Conservation (phyloP, 2,888 invertebrate genomes). For the Diplazon laetatorius region DNA sequence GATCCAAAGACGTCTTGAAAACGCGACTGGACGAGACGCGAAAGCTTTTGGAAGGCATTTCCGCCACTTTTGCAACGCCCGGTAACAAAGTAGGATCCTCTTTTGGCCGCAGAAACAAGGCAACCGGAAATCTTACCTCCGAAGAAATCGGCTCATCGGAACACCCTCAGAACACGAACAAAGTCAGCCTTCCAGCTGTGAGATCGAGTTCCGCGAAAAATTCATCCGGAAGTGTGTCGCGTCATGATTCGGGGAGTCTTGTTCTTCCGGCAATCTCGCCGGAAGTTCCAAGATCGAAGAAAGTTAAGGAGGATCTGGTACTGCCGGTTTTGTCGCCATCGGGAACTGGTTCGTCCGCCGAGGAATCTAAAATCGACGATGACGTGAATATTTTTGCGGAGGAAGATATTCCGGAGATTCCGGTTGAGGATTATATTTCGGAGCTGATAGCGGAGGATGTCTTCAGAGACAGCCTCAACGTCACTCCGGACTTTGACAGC, state of each 20-base stretch:
- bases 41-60: conserved; percentile 70
- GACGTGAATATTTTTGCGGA: conserved; percentile 11
- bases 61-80: conserved; percentile 61
- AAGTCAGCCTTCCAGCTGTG: conserved; percentile 75
- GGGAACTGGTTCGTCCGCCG: conserved; percentile 44
- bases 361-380: conserved; percentile 61
- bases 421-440: conserved; percentile 44
- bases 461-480: conserved; percentile 84
- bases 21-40: conserved; percentile 71
- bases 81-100: conserved; percentile 51
- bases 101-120: conserved; percentile 55
- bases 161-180: conserved; percentile 52
- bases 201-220: conserved; percentile 69
- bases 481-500: conserved; percentile 72
- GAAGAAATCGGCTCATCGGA: conserved; percentile 46
- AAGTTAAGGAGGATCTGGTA: conserved; percentile 69
- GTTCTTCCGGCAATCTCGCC: conserved; percentile 77
- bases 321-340: conserved; percentile 75
- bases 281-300: conserved; percentile 71
- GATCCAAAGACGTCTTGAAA: conserved; percentile 65
- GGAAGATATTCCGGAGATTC: conserved; percentile 44
- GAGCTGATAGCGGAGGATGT: conserved; percentile 62
- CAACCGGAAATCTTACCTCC: conserved; percentile 38
- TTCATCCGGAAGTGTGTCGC: conserved; percentile 66
- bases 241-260: conserved; percentile 69